These are phyloP conservation scores for Chymomyza costata DNA, from an alignment of 1,140 invertebrate genomes.

Conservation along the genomic window DNA sequence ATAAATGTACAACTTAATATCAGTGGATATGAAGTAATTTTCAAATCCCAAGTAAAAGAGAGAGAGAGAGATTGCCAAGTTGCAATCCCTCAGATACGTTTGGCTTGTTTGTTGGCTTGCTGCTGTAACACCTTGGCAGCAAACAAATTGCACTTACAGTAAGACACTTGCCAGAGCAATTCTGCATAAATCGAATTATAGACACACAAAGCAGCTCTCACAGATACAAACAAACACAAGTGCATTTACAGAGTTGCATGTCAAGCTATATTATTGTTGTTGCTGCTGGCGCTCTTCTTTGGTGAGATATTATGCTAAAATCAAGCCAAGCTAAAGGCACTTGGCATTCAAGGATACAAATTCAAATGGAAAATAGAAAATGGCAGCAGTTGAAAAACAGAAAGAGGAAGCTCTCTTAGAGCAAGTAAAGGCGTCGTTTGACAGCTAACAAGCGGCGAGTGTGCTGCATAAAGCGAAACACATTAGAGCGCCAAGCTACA, in stretches of 20 bases:
- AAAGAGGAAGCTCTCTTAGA: slow-evolving; percentile 8
- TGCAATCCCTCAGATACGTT: too few relatives aligned
- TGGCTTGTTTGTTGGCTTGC: too few relatives aligned
- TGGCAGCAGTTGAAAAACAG: slow-evolving; percentile 29
- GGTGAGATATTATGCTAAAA: slow-evolving; percentile 36
- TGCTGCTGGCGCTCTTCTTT: slow-evolving; percentile 7
- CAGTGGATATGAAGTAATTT: too few relatives aligned
- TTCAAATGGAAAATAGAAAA: slow-evolving; percentile 58
- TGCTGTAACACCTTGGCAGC: slow-evolving; percentile 35
- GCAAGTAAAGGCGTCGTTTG: slow-evolving; percentile 29
- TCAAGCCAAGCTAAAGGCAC: slow-evolving; percentile 32
- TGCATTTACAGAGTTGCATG: too few relatives aligned
- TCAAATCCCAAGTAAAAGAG: too few relatives aligned
- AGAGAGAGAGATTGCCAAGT: too few relatives aligned
- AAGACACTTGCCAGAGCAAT: slow-evolving; percentile 23
- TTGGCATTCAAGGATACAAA: slow-evolving; percentile 36
- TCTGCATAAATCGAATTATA: slow-evolving; percentile 65
- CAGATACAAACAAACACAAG: too few relatives aligned
- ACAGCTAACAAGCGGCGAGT: slow-evolving; percentile 45
- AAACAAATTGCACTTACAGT: slow-evolving; percentile 47
- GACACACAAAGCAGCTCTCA: slow-evolving; percentile 2
- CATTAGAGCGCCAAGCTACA: slow-evolving; percentile 44
- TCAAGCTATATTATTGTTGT: neutral
- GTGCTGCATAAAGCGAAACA: slow-evolving; percentile 15
- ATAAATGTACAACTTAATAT: too few relatives aligned